These are phyloP conservation scores for Callorhinus ursinus DNA, from an alignment of 2,113 vertebrate species.

Conservation along the genomic window DNA sequence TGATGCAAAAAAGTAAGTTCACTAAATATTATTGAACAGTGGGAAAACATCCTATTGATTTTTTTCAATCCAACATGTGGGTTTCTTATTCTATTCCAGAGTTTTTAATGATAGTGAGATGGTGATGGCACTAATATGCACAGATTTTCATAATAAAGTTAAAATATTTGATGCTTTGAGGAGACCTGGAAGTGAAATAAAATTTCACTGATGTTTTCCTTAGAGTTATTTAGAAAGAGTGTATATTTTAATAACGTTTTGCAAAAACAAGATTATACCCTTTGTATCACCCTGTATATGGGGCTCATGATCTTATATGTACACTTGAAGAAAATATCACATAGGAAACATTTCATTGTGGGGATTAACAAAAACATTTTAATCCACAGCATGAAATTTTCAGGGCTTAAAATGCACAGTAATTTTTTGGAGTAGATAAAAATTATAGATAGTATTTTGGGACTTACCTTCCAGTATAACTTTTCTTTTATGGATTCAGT, in stretches of 20 bases:
- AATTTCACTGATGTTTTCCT: neutral
- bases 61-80: neutral
- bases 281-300: neutral
- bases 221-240: neutral
- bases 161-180: conserved; percentile 10
- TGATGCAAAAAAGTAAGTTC: neutral
- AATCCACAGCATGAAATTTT: neutral
- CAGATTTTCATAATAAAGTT: neutral
- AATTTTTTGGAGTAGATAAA: neutral
- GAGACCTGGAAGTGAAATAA: neutral
- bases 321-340: neutral
- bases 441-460: neutral
- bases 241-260: neutral
- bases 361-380: neutral
- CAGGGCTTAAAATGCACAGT: neutral
- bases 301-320: neutral
- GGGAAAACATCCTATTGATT: neutral
- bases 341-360: neutral
- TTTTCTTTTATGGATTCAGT: neutral
- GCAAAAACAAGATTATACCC: neutral
- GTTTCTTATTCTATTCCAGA: neutral
- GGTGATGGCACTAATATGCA: neutral
- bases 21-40: conserved; percentile 5
- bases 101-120: neutral
- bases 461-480: neutral